Percentiles rank a stretch among this genome's conserved stretches.
Evolutionary conservation across 2,113 vertebrate genomes (phyloP).

Genomic region (Brachyistius frenatus): DNA sequence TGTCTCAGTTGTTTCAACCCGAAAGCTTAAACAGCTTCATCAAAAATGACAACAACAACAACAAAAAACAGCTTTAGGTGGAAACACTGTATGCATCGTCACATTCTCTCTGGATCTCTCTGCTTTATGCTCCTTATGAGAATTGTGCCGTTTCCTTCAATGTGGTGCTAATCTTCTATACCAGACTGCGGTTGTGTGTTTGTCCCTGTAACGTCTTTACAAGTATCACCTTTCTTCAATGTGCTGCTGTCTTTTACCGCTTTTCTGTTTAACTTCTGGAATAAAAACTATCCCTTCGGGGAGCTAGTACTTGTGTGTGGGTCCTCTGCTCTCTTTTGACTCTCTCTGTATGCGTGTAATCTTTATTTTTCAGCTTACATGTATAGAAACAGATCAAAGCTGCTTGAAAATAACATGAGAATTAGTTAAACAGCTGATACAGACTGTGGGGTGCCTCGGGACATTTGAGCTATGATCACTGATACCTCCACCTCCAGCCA

Average conservation of each 20-base stretch:
- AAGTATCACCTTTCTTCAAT: slow-evolving; percentile 60
- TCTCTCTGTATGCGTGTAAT: slow-evolving; percentile 15
- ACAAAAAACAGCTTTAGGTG: slow-evolving; percentile 12
- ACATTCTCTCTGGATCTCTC: slow-evolving; percentile 47
- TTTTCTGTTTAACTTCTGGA: slow-evolving; percentile 71
- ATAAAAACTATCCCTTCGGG: slow-evolving; percentile 74
- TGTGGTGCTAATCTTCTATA: slow-evolving; percentile 68
- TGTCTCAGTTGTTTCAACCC: slow-evolving; percentile 25
- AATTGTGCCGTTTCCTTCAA: slow-evolving; percentile 57
- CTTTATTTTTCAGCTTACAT: slow-evolving; percentile 9
- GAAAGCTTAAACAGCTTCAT: slow-evolving; percentile 19
- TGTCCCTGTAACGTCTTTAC: slow-evolving; percentile 59
- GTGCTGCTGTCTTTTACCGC: slow-evolving; percentile 69
- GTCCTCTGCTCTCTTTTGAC: slow-evolving; percentile 54
- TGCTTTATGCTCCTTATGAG: slow-evolving; percentile 45
- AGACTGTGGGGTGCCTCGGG: too few species aligned
- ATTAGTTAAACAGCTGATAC: fast-evolving
- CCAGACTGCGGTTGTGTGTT: slow-evolving; percentile 46
- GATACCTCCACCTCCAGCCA: too few species aligned
- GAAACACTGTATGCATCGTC: slow-evolving; percentile 54
- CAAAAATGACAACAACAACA: background rate
- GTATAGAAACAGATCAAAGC: background rate
- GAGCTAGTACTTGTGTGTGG: slow-evolving; percentile 57
- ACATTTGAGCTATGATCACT: too few species aligned
- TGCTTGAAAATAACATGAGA: background rate